phyloP scores from a whole-genome alignment of 35 echinoderm and acorn worm genomes.

The Diadema setosum region DNA sequence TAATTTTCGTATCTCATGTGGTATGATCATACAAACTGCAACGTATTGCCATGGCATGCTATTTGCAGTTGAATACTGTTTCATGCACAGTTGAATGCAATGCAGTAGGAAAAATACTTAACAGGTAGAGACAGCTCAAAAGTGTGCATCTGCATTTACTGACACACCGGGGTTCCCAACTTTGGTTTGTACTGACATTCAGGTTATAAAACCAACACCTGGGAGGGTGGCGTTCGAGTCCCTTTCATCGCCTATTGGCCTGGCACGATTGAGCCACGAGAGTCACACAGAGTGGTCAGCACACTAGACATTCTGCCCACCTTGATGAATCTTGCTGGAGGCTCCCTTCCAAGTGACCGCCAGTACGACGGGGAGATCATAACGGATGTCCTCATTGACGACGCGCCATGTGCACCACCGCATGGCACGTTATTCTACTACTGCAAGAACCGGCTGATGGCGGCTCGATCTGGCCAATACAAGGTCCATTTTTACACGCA shows the following conservation, averaged over 20 bases:
- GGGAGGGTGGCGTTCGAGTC: slow-evolving; percentile 91
- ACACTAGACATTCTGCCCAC: slow-evolving; percentile 81
- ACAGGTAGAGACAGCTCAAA: no score
- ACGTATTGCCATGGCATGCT: no score
- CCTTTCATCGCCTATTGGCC: slow-evolving; percentile 96
- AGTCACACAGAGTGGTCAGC: slow-evolving; percentile 53
- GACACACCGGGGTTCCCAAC: no score
- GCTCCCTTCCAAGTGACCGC: slow-evolving; percentile 15
- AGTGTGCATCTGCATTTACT: no score
- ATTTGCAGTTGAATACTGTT: no score
- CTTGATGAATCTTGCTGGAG: slow-evolving; percentile 60
- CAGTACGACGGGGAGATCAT: slow-evolving; percentile 66
- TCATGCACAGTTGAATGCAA: no score
- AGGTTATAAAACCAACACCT: slow-evolving; percentile 73
- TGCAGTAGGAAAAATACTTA: no score
- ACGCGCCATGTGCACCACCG: not conserved
- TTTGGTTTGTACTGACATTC: no score
- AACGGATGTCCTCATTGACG: slow-evolving; percentile 50
- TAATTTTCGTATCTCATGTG: no score
- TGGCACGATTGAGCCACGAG: slow-evolving; percentile 12
- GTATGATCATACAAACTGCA: no score
- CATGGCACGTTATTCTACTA: slow-evolving; percentile 58
- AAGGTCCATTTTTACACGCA: slow-evolving; percentile 71
- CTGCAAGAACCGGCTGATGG: slow-evolving; percentile 69
- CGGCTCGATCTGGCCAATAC: slow-evolving; percentile 62